These are phyloP conservation scores for Polietes domitor DNA, from an alignment of 2,888 invertebrate genomes.

Conservation along the genomic window DNA sequence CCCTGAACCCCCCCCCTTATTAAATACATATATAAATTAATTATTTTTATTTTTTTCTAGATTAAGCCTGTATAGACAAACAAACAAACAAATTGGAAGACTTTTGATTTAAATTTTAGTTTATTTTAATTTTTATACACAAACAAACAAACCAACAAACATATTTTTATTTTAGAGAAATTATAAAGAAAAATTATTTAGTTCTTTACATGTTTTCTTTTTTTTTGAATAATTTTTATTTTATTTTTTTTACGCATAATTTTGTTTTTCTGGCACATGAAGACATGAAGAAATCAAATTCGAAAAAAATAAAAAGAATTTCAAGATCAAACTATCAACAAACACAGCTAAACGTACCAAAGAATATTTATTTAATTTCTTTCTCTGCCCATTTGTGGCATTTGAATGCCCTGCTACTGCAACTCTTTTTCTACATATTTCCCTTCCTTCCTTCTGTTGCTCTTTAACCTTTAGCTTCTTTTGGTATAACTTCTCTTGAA, in stretches of 20 bases:
- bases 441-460: background rate
- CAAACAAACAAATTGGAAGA: conserved; percentile 63
- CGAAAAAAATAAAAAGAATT: conserved; percentile 1
- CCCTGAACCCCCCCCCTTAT: background rate
- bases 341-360: conserved; percentile 76
- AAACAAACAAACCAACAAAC: conserved; percentile 29
- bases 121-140: conserved; percentile 34
- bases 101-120: conserved; percentile 55
- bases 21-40: conserved; percentile 36
- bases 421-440: background rate
- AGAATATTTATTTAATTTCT: conserved; percentile 70
- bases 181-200: conserved; percentile 43
- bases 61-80: conserved; percentile 57
- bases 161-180: conserved; percentile 50
- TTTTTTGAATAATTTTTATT: conserved; percentile 9
- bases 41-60: no score
- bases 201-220: conserved; percentile 48
- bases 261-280: conserved; percentile 31
- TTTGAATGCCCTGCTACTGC: background rate
- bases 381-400: background rate
- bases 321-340: conserved; percentile 20
- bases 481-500: conserved; percentile 59
- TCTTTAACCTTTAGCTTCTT: conserved; percentile 12
- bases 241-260: background rate
- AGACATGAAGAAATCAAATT: background rate